Conservation (phyloP, 2,888 invertebrate species). For the Ectemnius continuus region DNA sequence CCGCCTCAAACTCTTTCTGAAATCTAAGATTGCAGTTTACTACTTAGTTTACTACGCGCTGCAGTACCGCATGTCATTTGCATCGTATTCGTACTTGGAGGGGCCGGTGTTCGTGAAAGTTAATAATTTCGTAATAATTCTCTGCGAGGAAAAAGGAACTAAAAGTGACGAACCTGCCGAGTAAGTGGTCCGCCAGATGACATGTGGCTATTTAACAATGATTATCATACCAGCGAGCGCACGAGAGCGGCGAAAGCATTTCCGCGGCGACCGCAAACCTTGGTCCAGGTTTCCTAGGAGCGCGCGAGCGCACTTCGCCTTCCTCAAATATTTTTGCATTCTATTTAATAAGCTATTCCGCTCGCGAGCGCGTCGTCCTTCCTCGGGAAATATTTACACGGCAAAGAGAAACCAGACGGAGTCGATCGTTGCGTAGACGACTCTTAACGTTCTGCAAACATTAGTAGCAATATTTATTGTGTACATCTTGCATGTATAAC, state of each 20-base stretch:
- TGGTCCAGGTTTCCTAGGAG: neutral
- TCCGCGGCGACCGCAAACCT: conserved; percentile 14
- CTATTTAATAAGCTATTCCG: conserved; percentile 37
- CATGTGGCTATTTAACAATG: conserved; percentile 12
- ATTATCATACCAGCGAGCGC: conserved; percentile 20
- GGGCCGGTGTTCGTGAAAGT: too few species aligned
- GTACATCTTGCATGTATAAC: too few species aligned
- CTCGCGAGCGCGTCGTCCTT: neutral
- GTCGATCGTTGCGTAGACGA: neutral
- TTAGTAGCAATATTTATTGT: too few species aligned
- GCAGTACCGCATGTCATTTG: too few species aligned
- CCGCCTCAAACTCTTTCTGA: too few species aligned
- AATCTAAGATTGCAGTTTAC: too few species aligned
- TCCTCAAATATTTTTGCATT: conserved; percentile 45
- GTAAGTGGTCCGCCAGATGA: neutral
- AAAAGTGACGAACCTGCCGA: too few species aligned
- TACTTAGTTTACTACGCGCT: too few species aligned
- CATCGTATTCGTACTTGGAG: too few species aligned
- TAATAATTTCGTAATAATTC: too few species aligned
- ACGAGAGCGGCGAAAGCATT: conserved; percentile 33
- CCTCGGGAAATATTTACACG: conserved; percentile 41
- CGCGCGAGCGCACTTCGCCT: conserved; percentile 14
- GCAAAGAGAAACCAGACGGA: conserved; percentile 24
- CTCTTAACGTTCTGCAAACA: too few species aligned
- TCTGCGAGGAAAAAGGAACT: too few species aligned